These are phyloP conservation scores for Pelecanoides urinatrix DNA, from an alignment of 2,113 vertebrate species.

Conservation along the genomic window DNA sequence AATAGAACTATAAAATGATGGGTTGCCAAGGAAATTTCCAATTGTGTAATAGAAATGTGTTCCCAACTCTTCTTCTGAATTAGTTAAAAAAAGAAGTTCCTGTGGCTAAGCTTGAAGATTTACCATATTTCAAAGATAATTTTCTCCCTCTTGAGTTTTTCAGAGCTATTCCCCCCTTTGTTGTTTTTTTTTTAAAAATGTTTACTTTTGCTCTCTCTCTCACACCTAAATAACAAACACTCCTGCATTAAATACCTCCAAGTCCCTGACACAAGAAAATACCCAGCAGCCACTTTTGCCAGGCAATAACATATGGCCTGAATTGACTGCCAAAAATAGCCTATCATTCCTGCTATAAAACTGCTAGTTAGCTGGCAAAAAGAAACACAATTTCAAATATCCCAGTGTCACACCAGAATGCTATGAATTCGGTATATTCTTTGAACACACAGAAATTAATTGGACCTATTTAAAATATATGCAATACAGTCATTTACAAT, in stretches of 20 bases:
- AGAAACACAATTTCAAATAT: background rate
- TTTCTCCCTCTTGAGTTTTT: background rate
- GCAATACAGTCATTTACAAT: background rate
- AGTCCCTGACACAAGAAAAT: background rate
- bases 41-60: background rate
- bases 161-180: background rate
- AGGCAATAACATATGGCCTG: background rate
- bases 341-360: background rate
- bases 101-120: background rate
- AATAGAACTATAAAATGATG: background rate
- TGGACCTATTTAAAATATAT: background rate
- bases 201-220: background rate
- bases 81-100: background rate
- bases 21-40: background rate
- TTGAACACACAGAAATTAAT: background rate
- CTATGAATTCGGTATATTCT: background rate
- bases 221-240: background rate
- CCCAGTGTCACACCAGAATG: background rate
- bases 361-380: background rate
- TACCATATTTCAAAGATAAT: background rate
- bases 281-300: background rate
- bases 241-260: background rate
- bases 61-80: background rate
- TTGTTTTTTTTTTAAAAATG: background rate
- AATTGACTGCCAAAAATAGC: background rate